Base-by-base conservation (phyloP, 1,140 invertebrate genomes). In the Pissodes strobi region DNA sequence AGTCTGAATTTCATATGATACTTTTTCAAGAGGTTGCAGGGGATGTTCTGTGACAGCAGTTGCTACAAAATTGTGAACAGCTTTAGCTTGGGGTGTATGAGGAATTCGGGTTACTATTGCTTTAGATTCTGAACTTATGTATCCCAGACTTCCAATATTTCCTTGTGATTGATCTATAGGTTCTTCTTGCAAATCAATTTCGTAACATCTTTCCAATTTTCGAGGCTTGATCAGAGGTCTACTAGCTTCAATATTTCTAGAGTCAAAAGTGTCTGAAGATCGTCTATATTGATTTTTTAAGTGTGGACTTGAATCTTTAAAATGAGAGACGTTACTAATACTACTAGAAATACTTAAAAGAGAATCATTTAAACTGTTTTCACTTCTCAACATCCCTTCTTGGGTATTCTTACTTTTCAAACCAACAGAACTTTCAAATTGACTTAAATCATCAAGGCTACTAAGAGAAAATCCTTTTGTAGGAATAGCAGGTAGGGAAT, bases 401-500 rank as follows among this genome's bases (percentile, higher is more conserved):
- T n/a, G n/a, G n/a, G n/a, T n/a, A n/a, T n/a, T n/a, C n/a, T 43
- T 43, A 15, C n/a, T 43, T 13, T 9, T 43, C 41, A 43, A 8
- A 15, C 10, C 9, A 17, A 13, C 10, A 43, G 17, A 8, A 43
- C 41, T 43, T n/a, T 43, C 1, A 1, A 43, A 13, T 18, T 12
- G 17, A 8, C 41, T 43, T 18, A 61, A 19, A 45, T 22, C 30
- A 25, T 63, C 51, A 13, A 63, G 21, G 22, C 60, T 63, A 34
- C 38, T 63, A 22, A 69, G 22, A 17, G 68, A 69, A 60, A 58
- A 65, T 6, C 65, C 51, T 55, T 43, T 45, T 34, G 60, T 66
- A 4, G 63, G 49, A 10, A 72, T 48, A 34, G 68, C 25, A 18
- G 70, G 68, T 46, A 72, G 30, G 30, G 70, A 72, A 17, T 60